phyloP scores from a whole-genome alignment of 2,797 vertebrate genomes.

The Mastacembelus armatus region DNA sequence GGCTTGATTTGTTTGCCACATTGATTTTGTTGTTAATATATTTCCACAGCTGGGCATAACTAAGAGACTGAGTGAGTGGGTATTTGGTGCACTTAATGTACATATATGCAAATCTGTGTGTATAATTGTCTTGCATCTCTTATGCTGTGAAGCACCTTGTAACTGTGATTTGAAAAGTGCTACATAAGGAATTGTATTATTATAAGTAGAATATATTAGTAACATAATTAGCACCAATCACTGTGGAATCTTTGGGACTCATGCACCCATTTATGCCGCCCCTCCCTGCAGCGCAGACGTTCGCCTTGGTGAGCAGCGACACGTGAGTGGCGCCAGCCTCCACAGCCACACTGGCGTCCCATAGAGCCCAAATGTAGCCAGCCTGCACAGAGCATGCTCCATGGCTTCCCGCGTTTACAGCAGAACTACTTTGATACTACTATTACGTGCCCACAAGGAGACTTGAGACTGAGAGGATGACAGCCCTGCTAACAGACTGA shows the following conservation, averaged over 20 bases:
- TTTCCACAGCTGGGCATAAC: too few species aligned
- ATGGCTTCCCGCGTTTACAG: slow-evolving; percentile 62
- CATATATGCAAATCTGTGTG: too few species aligned
- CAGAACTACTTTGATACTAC: slow-evolving; percentile 54
- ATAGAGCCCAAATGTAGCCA: slow-evolving; percentile 68
- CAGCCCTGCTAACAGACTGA: slow-evolving; percentile 15
- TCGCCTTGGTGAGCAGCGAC: slow-evolving; percentile 73
- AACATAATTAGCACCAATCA: too few species aligned
- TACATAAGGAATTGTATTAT: too few species aligned
- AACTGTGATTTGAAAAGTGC: too few species aligned
- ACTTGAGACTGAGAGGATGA: slow-evolving; percentile 28
- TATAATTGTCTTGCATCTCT: too few species aligned
- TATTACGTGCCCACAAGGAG: slow-evolving; percentile 35
- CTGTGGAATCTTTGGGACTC: background rate
- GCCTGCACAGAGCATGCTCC: slow-evolving; percentile 64
- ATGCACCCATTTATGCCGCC: background rate
- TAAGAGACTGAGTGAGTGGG: too few species aligned
- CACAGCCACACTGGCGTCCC: slow-evolving; percentile 22
- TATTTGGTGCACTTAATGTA: too few species aligned
- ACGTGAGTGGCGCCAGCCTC: slow-evolving; percentile 57
- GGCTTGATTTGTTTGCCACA: too few species aligned
- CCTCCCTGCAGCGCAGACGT: slow-evolving; percentile 63
- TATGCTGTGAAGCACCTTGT: too few species aligned
- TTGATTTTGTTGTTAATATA: too few species aligned
- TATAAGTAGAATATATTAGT: too few species aligned